Evolutionary conservation across 2,888 invertebrate species (phyloP), one percentile per base, ranked within the genome.

Genomic region (Heliconius sara): DNA sequence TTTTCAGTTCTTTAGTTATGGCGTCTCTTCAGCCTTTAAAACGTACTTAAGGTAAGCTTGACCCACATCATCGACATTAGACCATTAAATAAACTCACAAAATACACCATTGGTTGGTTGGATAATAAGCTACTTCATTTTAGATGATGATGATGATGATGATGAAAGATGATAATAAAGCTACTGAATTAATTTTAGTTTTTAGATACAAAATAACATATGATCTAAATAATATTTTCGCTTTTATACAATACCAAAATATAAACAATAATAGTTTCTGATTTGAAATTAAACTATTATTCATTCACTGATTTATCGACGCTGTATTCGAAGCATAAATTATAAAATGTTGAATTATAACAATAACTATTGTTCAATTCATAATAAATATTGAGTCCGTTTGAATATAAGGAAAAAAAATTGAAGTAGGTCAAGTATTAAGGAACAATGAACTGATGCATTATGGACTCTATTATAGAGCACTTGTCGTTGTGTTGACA

Each of bases 351-450:
- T 10, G 0, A 67, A 22, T 66, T 30, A 27, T 34, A 67, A 67
- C 66, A 67, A 67, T 67, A 22, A 4, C 1, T 67, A 34, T 67
- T 67, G 19, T 67, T 67, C 27, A 22, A 3, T 30, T 67, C 3
- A 67, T 30, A 3, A 22, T 27, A 68, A 68, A 68, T 43, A 68
- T 68, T 6, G 25, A 16, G 6, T 12, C 6, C 68, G n/a, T 43
- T 68, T 43, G 39, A 68, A 68, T 68, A 16, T 60, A 22, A 60
- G 25, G 65, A 52, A 63, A 70, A 79, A 72, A 34, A 63, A 74
- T 22, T 22, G 13, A 78, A 78, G 75, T 80, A 75, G 81, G 79
- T 81, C 77, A 81, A 79, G 65, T 39, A 75, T 3, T 27, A 22
- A 43, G 12, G 74, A 77, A 70, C 65, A 43, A 75, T 77, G 81